Evolutionary conservation across 2,888 invertebrate species (phyloP).

Genomic region (Adela reaumurella): DNA sequence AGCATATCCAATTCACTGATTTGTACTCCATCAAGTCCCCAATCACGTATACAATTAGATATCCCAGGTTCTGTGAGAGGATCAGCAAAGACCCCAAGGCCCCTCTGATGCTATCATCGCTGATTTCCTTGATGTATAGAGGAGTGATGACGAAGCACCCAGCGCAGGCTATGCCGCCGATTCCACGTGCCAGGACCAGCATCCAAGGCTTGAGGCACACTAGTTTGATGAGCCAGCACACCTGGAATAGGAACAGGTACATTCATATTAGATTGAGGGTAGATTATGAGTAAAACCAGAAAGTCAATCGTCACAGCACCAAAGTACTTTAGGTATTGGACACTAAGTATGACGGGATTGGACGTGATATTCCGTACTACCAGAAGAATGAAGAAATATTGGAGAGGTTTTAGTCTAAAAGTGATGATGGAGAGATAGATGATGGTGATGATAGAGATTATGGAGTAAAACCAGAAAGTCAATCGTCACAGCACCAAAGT

Average conservation of each 20-base stretch:
- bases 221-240: constrained; percentile 42
- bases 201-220: constrained; percentile 43
- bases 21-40: constrained; percentile 37
- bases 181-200: constrained; percentile 33
- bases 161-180: constrained; percentile 44
- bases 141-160: constrained; percentile 50
- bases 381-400: no score
- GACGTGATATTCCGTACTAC: no score
- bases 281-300: no score
- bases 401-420: no score
- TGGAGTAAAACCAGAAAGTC: no score
- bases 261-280: no score
- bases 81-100: constrained; percentile 47
- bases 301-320: no score
- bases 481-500: no score
- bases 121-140: constrained; percentile 43
- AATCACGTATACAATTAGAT: constrained; percentile 41
- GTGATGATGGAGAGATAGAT: no score
- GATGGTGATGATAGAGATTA: no score
- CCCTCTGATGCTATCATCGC: constrained; percentile 37
- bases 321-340: no score
- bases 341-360: no score
- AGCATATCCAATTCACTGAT: constrained; percentile 40
- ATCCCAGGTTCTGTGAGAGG: constrained; percentile 43
- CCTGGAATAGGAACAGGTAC: constrained; percentile 22